These are phyloP conservation scores for Anas acuta DNA, from an alignment of 2,797 vertebrate genomes.

Conservation along the genomic window DNA sequence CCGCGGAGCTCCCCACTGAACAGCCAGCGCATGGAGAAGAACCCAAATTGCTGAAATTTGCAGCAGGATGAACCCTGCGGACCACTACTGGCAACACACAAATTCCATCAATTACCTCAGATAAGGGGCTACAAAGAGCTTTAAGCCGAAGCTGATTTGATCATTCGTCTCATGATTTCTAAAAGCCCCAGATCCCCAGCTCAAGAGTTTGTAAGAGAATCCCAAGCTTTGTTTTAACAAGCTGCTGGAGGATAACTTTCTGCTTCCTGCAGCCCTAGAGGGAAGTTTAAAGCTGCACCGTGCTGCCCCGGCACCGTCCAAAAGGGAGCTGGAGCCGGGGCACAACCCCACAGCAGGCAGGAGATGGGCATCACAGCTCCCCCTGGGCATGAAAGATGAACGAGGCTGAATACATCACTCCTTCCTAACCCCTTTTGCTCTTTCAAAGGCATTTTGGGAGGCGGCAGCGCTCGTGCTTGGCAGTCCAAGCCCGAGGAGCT, in stretches of 20 bases:
- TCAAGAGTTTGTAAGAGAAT: background rate
- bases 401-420: background rate
- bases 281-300: background rate
- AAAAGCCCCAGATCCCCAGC: background rate
- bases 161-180: background rate
- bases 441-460: background rate
- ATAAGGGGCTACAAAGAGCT: background rate
- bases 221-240: background rate
- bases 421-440: background rate
- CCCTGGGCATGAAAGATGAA: background rate
- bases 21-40: background rate
- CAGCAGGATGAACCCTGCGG: background rate
- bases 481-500: background rate
- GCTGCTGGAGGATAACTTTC: background rate
- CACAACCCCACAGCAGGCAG: fast-evolving
- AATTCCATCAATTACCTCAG: background rate
- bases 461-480: background rate
- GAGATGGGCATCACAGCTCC: background rate
- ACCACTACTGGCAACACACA: background rate
- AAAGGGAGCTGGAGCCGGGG: fast-evolving
- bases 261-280: background rate
- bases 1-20: fast-evolving
- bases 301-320: fast-evolving
- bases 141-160: background rate
- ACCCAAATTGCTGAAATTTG: background rate